phyloP scores from a whole-genome alignment of 2,888 invertebrate species.

The Pomacea canaliculata region DNA sequence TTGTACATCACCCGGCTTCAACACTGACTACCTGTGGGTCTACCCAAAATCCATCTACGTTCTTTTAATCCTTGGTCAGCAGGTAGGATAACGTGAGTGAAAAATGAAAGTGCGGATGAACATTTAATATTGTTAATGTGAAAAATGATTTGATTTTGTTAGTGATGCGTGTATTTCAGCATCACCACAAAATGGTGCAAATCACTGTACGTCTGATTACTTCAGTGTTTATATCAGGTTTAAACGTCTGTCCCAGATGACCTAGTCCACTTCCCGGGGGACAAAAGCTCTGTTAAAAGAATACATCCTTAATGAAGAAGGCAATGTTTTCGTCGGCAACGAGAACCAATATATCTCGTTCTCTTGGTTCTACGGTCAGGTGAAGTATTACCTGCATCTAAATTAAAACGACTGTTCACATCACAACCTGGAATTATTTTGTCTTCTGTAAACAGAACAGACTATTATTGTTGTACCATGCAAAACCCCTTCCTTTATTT shows the following conservation, averaged over 20 bases:
- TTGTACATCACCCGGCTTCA: background rate
- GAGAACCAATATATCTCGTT: conserved; percentile 78
- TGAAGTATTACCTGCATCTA: conserved; percentile 32
- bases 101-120: too few species aligned
- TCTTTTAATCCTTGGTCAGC: conserved; percentile 30
- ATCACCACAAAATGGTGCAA: too few species aligned
- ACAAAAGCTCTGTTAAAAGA: conserved; percentile 85
- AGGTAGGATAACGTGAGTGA: conserved; percentile 11
- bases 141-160: too few species aligned
- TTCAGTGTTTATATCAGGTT: too few species aligned
- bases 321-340: conserved; percentile 90
- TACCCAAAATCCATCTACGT: conserved; percentile 8
- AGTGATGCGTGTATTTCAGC: too few species aligned
- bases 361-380: conserved; percentile 91
- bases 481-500: too few species aligned
- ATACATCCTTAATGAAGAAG: conserved; percentile 82
- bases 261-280: conserved; percentile 79
- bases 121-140: too few species aligned
- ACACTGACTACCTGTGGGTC: background rate
- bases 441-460: too few species aligned
- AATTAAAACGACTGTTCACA: too few species aligned
- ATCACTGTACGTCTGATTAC: too few species aligned
- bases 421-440: too few species aligned
- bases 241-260: conserved; percentile 73
- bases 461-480: too few species aligned